phyloP scores from a whole-genome alignment of 2,888 invertebrate species.

The Rhamphomyia laevipes region DNA sequence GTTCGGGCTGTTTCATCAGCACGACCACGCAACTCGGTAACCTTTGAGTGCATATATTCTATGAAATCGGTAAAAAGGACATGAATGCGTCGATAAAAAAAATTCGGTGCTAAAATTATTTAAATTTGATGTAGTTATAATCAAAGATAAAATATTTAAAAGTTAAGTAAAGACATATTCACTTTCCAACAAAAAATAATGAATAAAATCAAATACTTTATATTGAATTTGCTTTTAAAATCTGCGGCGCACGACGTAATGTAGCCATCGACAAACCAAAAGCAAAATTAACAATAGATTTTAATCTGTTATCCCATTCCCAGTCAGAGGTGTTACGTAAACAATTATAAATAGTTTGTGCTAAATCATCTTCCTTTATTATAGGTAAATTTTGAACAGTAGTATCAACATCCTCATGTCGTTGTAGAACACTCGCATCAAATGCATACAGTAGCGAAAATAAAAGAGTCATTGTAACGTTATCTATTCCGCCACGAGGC shows the following conservation, averaged over 20 bases:
- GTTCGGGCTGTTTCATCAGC: slow-evolving; percentile 84
- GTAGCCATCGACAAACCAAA: slow-evolving; percentile 57
- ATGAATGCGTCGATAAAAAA: slow-evolving; percentile 71
- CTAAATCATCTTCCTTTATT: slow-evolving; percentile 47
- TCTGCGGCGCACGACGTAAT: slow-evolving; percentile 45
- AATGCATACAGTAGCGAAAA: slow-evolving; percentile 76
- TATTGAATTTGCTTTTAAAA: slow-evolving; percentile 46
- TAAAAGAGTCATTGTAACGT: slow-evolving; percentile 63
- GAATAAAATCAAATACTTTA: slow-evolving; percentile 68
- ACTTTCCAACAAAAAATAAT: slow-evolving; percentile 58
- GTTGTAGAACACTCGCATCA: slow-evolving; percentile 67
- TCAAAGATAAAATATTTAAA: not conserved
- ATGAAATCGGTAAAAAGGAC: slow-evolving; percentile 83
- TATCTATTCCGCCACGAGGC: slow-evolving; percentile 61
- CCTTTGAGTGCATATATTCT: slow-evolving; percentile 80
- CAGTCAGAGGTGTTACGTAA: slow-evolving; percentile 26
- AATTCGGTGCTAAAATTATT: slow-evolving; percentile 50
- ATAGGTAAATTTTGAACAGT: slow-evolving; percentile 55
- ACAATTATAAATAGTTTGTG: slow-evolving; percentile 42
- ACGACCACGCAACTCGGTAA: slow-evolving; percentile 65
- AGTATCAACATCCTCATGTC: slow-evolving; percentile 64
- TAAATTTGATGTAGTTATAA: not conserved
- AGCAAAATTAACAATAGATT: slow-evolving; percentile 53
- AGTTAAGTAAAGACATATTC: slow-evolving; percentile 49
- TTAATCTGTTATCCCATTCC: slow-evolving; percentile 26